phyloP scores from a whole-genome alignment of 2,797 vertebrate species.

The Setipinna tenuifilis region DNA sequence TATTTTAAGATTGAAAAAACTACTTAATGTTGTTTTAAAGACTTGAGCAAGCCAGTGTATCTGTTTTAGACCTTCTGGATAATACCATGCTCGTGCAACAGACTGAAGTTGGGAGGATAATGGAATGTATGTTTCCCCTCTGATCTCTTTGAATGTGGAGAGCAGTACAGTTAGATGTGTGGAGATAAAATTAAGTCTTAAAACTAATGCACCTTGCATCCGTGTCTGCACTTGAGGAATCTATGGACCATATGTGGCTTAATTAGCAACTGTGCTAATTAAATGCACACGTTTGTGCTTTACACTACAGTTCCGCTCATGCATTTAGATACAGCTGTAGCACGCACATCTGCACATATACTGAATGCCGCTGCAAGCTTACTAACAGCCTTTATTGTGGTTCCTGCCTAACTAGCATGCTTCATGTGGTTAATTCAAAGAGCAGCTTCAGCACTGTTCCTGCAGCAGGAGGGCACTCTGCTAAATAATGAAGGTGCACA shows the following conservation, averaged over 20 bases:
- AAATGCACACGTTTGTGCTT: neutral
- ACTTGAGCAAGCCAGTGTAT: neutral
- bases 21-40: too few relatives aligned
- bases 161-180: neutral
- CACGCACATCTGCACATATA: too few relatives aligned
- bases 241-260: neutral
- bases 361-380: too few relatives aligned
- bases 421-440: neutral
- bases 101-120: neutral
- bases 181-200: neutral
- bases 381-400: too few relatives aligned
- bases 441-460: neutral
- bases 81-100: neutral
- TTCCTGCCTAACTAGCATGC: neutral
- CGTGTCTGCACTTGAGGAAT: neutral
- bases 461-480: neutral
- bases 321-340: neutral
- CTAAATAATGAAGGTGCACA: neutral
- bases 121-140: neutral
- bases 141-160: neutral
- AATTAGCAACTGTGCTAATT: neutral
- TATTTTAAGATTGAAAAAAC: too few relatives aligned
- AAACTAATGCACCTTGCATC: neutral
- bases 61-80: neutral
- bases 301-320: neutral